Evolutionary conservation across 2,888 invertebrate species (phyloP).

Genomic region (Yponomeuta sedellus): DNA sequence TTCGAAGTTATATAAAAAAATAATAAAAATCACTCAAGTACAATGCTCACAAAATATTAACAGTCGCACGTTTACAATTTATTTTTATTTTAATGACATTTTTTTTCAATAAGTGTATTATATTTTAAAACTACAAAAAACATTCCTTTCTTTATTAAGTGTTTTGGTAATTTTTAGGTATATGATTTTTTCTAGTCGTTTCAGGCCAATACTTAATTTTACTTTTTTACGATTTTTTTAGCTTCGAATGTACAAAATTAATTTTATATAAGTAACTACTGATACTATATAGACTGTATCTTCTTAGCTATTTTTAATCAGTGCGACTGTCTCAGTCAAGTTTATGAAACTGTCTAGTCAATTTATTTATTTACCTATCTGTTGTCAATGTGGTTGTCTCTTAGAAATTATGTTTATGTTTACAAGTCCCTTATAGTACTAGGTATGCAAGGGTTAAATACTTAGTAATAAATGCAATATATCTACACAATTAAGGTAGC

Average conservation of each 20-base stretch:
- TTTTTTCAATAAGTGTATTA: not conserved
- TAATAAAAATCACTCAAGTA: constrained; percentile 50
- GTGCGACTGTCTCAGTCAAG: constrained; percentile 67
- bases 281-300: not conserved
- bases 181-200: constrained; percentile 11
- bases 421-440: no score
- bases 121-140: not conserved
- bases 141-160: constrained; percentile 2
- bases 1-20: not conserved
- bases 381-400: constrained; percentile 5
- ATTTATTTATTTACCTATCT: constrained; percentile 52
- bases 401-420: not conserved
- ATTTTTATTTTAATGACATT: constrained; percentile 16
- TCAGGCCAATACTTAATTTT: constrained; percentile 11
- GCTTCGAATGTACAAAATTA: not conserved
- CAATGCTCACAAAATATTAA: constrained; percentile 47
- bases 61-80: constrained; percentile 53
- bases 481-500: no score
- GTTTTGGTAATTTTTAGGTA: not conserved
- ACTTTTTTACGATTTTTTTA: not conserved
- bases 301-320: constrained; percentile 22
- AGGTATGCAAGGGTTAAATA: no score
- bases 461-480: no score
- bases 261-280: not conserved
- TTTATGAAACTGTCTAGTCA: constrained; percentile 63